Evolutionary conservation across 1,140 invertebrate species (phyloP).

Genomic region (Oppia nitens): DNA sequence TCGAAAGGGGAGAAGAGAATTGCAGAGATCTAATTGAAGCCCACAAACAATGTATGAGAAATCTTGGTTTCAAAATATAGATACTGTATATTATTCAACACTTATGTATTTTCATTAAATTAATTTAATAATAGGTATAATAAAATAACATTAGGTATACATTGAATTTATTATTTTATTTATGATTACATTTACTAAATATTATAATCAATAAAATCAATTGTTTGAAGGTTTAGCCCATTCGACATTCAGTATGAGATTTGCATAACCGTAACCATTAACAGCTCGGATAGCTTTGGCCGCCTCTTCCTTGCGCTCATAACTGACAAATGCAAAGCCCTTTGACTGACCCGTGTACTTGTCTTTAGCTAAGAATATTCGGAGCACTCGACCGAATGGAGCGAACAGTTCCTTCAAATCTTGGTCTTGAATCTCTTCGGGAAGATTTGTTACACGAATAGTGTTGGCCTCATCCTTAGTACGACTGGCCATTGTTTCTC

Average conservation of each 20-base stretch:
- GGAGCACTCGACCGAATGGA: slow-evolving; percentile 16
- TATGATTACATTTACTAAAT: neutral
- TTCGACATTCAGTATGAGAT: slow-evolving; percentile 93
- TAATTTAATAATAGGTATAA: no score
- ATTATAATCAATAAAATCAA: neutral
- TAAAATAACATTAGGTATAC: no score
- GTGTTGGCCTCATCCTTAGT: slow-evolving; percentile 54
- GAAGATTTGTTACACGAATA: slow-evolving; percentile 91
- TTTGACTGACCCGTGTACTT: slow-evolving; percentile 37
- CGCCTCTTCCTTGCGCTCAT: slow-evolving; percentile 71
- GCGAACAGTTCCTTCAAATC: slow-evolving; percentile 85
- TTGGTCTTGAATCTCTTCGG: slow-evolving; percentile 81
- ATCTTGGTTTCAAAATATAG: slow-evolving; percentile 85
- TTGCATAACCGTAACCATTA: slow-evolving; percentile 92
- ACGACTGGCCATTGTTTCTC: slow-evolving; percentile 44
- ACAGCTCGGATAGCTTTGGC: slow-evolving; percentile 71
- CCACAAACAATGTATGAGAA: slow-evolving; percentile 89
- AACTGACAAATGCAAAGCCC: slow-evolving; percentile 90
- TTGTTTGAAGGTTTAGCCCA: slow-evolving; percentile 61
- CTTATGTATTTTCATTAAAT: no score
- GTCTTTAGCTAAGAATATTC: slow-evolving; percentile 45
- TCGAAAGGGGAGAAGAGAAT: slow-evolving; percentile 80
- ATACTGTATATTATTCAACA: no score
- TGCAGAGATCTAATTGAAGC: slow-evolving; percentile 79
- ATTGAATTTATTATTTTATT: no score